A percentile compares a stretch with the other conserved stretches of the same genome.
These are phyloP conservation scores for Apostichopus leukothele DNA, from an alignment of 53 echinoderm and acorn worm species.

Conservation along the genomic window DNA sequence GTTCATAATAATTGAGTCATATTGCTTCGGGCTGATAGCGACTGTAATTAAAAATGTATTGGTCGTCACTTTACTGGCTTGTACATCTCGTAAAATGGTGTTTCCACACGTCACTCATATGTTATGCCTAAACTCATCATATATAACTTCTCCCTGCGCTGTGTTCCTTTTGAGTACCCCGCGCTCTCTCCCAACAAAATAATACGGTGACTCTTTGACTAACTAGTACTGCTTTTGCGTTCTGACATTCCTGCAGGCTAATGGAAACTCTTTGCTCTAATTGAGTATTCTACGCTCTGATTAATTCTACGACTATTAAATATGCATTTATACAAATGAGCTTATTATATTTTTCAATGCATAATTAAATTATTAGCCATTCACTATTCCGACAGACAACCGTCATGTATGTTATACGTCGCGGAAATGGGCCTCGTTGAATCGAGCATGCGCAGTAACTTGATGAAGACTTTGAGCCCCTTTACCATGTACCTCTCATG, in stretches of 20 bases:
- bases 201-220: background rate
- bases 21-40: conserved; percentile 7
- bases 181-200: background rate
- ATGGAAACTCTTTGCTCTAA: conserved; percentile 12
- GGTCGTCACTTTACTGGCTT: background rate
- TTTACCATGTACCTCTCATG: too few species aligned
- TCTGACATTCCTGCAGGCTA: background rate
- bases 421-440: too few species aligned
- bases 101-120: conserved; percentile 2
- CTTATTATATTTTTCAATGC: conserved; percentile 16
- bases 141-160: background rate
- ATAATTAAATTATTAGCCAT: background rate
- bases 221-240: background rate
- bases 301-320: conserved; percentile 9
- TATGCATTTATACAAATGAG: conserved; percentile 41
- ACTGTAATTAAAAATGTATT: conserved; percentile 43
- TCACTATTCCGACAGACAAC: background rate
- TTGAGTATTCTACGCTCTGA: conserved; percentile 38
- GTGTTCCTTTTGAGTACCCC: background rate
- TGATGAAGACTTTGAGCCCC: too few species aligned
- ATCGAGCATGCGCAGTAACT: too few species aligned
- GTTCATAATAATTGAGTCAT: conserved; percentile 31
- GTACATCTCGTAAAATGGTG: background rate
- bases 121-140: background rate
- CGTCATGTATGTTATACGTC: too few species aligned